Conservation (phyloP, 2,797 vertebrate genomes). For the Clarias fuscus region DNA sequence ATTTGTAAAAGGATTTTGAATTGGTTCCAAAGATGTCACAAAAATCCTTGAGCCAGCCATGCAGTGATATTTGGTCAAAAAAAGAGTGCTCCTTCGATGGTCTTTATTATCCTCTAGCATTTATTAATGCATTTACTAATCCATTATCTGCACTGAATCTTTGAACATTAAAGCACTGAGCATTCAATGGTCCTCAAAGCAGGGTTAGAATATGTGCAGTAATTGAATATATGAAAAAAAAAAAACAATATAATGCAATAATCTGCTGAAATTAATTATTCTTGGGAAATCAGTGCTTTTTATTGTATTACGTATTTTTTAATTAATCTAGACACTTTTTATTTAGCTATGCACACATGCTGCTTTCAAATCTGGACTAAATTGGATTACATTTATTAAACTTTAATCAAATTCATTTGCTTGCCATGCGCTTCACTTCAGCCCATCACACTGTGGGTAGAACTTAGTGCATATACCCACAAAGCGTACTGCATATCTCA, state of each 20-base stretch:
- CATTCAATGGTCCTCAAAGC: not conserved
- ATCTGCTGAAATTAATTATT: constrained; percentile 6
- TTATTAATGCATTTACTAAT: constrained; percentile 22
- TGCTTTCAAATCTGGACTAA: not conserved
- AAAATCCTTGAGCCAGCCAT: constrained; percentile 45
- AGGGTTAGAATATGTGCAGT: constrained; percentile 9
- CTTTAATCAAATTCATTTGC: not conserved
- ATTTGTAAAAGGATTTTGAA: constrained; percentile 23
- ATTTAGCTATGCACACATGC: not conserved
- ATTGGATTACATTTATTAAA: not conserved
- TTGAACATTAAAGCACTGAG: not conserved
- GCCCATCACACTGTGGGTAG: not conserved
- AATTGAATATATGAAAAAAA: constrained; percentile 10
- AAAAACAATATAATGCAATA: not conserved
- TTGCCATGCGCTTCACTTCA: not conserved
- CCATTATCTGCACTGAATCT: constrained; percentile 8
- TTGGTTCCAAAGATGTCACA: constrained; percentile 28
- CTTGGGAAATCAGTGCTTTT: constrained; percentile 17
- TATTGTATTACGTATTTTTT: not conserved
- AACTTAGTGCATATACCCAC: not conserved
- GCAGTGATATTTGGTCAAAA: constrained; percentile 9
- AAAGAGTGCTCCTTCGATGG: constrained; percentile 17
- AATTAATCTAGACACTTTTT: constrained; percentile 2
- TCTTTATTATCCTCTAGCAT: constrained; percentile 19
- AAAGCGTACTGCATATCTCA: not conserved